Conservation (phyloP, 2,797 vertebrate species). For the Chromis chromis region DNA sequence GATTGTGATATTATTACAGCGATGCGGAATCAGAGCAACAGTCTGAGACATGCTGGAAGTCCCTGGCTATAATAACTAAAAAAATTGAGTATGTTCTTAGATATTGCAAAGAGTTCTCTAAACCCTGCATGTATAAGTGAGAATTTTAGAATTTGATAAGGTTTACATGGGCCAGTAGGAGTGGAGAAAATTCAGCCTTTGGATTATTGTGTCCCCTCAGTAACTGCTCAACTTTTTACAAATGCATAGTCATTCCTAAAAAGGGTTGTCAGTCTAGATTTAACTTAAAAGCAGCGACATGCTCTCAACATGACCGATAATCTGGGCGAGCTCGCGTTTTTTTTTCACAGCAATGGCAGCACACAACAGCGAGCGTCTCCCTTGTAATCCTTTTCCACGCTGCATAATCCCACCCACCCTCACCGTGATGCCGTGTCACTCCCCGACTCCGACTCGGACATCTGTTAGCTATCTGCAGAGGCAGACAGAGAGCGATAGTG, state of each 20-base stretch:
- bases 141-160: background rate
- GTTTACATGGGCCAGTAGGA: background rate
- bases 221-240: background rate
- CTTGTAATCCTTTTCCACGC: slow-evolving; percentile 77
- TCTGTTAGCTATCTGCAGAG: slow-evolving; percentile 65
- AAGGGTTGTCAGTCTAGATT: slow-evolving; percentile 39
- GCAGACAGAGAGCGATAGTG: slow-evolving; percentile 51
- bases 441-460: slow-evolving; percentile 61
- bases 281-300: slow-evolving; percentile 17
- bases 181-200: too few relatives aligned
- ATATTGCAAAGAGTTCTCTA: background rate
- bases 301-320: slow-evolving; percentile 32
- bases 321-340: background rate
- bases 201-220: background rate
- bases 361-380: slow-evolving; percentile 41
- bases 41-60: background rate
- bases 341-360: slow-evolving; percentile 2
- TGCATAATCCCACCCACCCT: slow-evolving; percentile 61
- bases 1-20: background rate
- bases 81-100: too few relatives aligned
- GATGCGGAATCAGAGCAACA: too few relatives aligned
- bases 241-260: slow-evolving; percentile 11
- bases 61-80: too few relatives aligned
- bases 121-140: background rate
- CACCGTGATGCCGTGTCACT: slow-evolving; percentile 50